Evolutionary conservation across 37 sponge, comb jelly and placozoan species (phyloP).

Genomic region (Beroe forskalii): DNA sequence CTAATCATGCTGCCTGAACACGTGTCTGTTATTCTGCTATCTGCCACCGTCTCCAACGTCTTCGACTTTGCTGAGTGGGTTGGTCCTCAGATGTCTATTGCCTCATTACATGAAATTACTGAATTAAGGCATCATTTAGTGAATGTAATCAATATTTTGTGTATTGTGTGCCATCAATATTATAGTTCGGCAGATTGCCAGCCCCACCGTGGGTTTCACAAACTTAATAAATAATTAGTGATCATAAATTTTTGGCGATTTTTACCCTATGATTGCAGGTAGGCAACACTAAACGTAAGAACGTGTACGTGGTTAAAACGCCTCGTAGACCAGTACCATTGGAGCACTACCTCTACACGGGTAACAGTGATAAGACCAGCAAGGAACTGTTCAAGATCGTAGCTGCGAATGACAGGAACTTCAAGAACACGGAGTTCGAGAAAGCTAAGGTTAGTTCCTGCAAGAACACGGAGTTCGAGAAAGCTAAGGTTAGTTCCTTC

Average conservation of each 20-base stretch:
- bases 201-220: no score
- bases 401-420: conserved; percentile 70
- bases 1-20: conserved; percentile 98
- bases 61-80: conserved; percentile 99
- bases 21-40: conserved; percentile 85
- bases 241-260: no score
- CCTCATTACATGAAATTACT: neutral
- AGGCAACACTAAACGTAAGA: conserved; percentile 84
- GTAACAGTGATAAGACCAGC: conserved; percentile 87
- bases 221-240: no score
- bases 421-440: conserved; percentile 28
- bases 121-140: no score
- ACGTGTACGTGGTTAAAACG: conserved; percentile 91
- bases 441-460: conserved; percentile 24
- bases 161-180: no score
- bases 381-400: conserved; percentile 89
- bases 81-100: no score
- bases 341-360: conserved; percentile 93
- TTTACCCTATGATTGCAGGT: no score
- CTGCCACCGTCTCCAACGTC: conserved; percentile 97
- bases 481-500: no score
- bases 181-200: no score
- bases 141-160: no score
- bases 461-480: no score
- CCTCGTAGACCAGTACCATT: conserved; percentile 92